Base-by-base conservation (phyloP, 2,888 invertebrate genomes). In the Macrosoma leucophasiata region DNA sequence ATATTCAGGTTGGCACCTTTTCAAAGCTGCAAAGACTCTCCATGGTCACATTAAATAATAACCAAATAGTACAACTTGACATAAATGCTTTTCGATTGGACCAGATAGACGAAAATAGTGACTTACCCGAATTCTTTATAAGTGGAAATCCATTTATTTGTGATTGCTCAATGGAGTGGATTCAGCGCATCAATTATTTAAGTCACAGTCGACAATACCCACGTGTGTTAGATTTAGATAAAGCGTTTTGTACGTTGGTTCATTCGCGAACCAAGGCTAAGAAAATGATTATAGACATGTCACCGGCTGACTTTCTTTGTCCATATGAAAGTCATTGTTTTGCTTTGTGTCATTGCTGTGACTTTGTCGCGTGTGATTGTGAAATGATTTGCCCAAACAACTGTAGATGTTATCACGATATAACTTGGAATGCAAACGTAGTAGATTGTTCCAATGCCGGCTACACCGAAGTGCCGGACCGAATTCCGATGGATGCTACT, bases 121-220 rank as follows among this genome's bases (percentile, higher is more conserved):
- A 91, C 55, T 78, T 91, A 59, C 92, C 93, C 20, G 89, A 91
- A 68, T 92, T 94, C 73, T 92, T 90, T 74, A 88, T 94, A 63
- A 92, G 92, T 41, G 89, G 89, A 56, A 95, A 95, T 85, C 94
- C 94, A 38, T 90, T 94, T 69, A 87, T 90, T 59, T 95, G 95
- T 77, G 92, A 94, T 74, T 95, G 95, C 78, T 90, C 90, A 56
- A 92, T 94, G 91, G 94, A 94, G 76, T 95, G 94, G 94, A 77
- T 94, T 64, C 89, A 91, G 54, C 86, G 91, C 58, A 90, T 93
- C 69, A 92, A 92, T 85, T 90, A 91, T 75, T 84, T 92, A 63
- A 92, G 92, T 51, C 88, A 89, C 56, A 85, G 87, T 54, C 85
- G 91, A 50, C 91, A 91, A 68, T 91, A 92, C 76, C 92, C 94